A percentile compares a stretch with the other conserved stretches of the same genome.
Evolutionary conservation across 2,797 vertebrate genomes (phyloP).

Genomic region (Luscinia luscinia): DNA sequence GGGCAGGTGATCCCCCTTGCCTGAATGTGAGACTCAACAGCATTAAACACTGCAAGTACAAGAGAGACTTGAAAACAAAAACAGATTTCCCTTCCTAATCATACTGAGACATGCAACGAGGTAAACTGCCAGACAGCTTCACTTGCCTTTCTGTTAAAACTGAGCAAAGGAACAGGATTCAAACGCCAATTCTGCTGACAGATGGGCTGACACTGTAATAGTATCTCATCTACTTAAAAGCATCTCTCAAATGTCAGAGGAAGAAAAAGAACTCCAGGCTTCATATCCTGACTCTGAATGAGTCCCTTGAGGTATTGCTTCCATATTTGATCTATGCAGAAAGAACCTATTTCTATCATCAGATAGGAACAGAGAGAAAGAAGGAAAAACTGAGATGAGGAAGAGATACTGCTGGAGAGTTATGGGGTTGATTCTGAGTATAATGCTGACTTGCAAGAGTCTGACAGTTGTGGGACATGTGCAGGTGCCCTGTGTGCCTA

Average conservation of each 20-base stretch:
- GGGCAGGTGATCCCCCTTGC: neutral
- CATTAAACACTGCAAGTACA: neutral
- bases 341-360: neutral
- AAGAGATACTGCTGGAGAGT: neutral
- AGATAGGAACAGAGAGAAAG: neutral
- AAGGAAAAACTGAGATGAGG: neutral
- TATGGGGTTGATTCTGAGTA: neutral
- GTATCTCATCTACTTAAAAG: slow-evolving; percentile 42
- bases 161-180: neutral
- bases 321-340: neutral
- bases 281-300: slow-evolving; percentile 1
- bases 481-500: neutral
- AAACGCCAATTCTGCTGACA: neutral
- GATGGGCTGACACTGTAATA: slow-evolving; percentile 19
- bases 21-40: neutral
- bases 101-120: neutral
- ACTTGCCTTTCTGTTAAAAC: neutral
- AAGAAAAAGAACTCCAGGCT: neutral
- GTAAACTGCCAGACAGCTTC: neutral
- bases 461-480: neutral
- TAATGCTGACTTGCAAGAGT: neutral
- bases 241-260: slow-evolving; percentile 48
- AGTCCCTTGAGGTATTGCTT: neutral
- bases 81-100: neutral
- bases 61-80: neutral